A percentile compares a stretch with the other conserved stretches of the same genome.
Evolutionary conservation across 2,888 invertebrate genomes (phyloP).

Genomic region (Drosophila affinis): DNA sequence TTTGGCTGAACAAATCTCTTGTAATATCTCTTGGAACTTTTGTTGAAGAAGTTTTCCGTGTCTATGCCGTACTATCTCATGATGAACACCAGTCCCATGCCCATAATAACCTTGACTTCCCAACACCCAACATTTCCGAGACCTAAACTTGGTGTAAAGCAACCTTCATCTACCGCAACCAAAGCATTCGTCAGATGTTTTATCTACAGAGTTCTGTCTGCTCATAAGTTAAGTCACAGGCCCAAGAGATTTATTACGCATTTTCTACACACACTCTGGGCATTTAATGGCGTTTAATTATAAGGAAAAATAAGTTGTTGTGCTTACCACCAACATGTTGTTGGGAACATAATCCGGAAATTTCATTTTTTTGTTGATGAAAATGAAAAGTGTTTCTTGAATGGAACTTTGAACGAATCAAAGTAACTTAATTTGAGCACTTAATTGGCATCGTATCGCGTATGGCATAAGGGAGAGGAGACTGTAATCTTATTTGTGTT

Average conservation of each 20-base stretch:
- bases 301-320: constrained; percentile 40
- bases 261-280: constrained; percentile 34
- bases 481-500: constrained; percentile 26
- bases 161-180: constrained; percentile 44
- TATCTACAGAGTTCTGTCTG: constrained; percentile 9
- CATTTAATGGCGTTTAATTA: constrained; percentile 53
- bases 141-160: constrained; percentile 35
- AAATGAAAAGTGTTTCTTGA: not conserved
- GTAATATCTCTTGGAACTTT: not conserved
- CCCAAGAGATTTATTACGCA: constrained; percentile 58
- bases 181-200: constrained; percentile 15
- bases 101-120: not conserved
- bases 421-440: constrained; percentile 58
- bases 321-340: constrained; percentile 81
- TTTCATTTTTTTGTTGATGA: constrained; percentile 68
- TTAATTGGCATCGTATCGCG: constrained; percentile 53
- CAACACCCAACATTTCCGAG: constrained; percentile 3
- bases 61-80: not conserved
- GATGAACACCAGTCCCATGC: not conserved
- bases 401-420: constrained; percentile 57
- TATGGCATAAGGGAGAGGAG: constrained; percentile 45
- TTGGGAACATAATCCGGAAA: constrained; percentile 83
- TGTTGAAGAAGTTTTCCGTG: not conserved
- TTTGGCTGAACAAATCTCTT: not conserved
- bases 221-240: constrained; percentile 51